A percentile compares a stretch with the other conserved stretches of the same genome.
Conservation (phyloP, 2,888 invertebrate species). For the Ashinkailepas kermadecensis region DNA sequence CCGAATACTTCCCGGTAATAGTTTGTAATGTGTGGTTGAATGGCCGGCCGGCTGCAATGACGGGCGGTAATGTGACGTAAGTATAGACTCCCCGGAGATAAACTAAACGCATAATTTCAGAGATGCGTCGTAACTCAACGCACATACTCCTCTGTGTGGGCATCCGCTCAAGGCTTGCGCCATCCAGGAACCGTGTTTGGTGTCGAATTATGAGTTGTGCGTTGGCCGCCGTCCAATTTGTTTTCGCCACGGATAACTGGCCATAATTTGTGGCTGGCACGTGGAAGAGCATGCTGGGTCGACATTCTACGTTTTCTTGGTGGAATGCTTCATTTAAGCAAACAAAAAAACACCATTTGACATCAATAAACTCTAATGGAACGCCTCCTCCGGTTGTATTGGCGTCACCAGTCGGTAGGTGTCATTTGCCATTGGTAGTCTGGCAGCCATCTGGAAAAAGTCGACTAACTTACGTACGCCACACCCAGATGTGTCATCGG, state of each 20-base stretch:
- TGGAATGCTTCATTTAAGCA: no score
- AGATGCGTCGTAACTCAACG: neutral
- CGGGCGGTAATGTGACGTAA: neutral
- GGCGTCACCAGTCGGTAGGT: no score
- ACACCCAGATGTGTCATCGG: no score
- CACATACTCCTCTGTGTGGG: neutral
- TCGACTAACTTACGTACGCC: no score
- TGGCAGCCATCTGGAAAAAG: no score
- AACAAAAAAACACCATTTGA: no score
- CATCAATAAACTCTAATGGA: no score
- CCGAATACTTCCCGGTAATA: neutral
- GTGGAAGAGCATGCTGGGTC: neutral
- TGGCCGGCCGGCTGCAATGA: neutral
- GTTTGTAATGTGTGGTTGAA: neutral
- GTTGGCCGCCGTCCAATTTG: neutral
- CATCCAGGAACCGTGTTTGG: neutral
- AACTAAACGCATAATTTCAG: neutral
- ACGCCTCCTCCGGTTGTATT: no score
- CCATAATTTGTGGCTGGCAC: neutral
- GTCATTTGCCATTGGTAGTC: no score
- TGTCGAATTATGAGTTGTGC: neutral
- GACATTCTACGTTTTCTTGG: no score
- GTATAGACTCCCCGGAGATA: neutral
- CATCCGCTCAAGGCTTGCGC: neutral
- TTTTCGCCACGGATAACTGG: neutral